Evolutionary conservation across 2,888 invertebrate genomes (phyloP).

Genomic region (Pristionchus maxplancki): DNA sequence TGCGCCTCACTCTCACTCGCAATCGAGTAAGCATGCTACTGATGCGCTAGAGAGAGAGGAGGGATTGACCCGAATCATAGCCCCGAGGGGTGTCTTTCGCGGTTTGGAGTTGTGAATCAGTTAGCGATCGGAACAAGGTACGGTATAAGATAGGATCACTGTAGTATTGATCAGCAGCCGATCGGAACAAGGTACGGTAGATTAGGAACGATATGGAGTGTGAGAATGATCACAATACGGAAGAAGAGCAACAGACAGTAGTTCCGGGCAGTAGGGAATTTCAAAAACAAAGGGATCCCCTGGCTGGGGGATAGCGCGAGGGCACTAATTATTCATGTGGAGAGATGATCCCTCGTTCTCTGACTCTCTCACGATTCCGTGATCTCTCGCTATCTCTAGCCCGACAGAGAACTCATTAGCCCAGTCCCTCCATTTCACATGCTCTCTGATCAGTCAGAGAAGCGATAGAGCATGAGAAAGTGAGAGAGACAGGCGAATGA

Average conservation of each 20-base stretch:
- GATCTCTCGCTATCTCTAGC: background rate
- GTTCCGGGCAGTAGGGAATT: background rate
- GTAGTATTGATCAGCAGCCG: too few species aligned
- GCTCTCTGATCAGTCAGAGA: background rate
- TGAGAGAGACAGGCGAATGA: background rate
- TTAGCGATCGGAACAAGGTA: background rate
- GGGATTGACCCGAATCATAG: slow-evolving; percentile 21
- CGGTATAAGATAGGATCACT: background rate
- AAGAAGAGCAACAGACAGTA: too few species aligned
- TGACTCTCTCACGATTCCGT: background rate
- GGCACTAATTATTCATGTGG: background rate
- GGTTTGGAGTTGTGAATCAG: background rate
- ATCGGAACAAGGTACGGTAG: too few species aligned
- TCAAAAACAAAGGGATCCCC: background rate
- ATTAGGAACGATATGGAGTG: too few species aligned
- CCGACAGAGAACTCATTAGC: too few species aligned
- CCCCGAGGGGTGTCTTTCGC: background rate
- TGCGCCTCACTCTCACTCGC: background rate
- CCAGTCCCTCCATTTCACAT: too few species aligned
- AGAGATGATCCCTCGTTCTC: background rate
- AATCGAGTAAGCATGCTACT: background rate
- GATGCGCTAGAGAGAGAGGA: background rate
- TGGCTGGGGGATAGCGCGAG: too few species aligned
- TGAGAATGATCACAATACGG: too few species aligned
- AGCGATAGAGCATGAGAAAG: background rate